Evolutionary conservation across 2,113 vertebrate genomes (phyloP), one percentile per base, ranked within the genome.

Genomic region (Atractosteus spatula): DNA sequence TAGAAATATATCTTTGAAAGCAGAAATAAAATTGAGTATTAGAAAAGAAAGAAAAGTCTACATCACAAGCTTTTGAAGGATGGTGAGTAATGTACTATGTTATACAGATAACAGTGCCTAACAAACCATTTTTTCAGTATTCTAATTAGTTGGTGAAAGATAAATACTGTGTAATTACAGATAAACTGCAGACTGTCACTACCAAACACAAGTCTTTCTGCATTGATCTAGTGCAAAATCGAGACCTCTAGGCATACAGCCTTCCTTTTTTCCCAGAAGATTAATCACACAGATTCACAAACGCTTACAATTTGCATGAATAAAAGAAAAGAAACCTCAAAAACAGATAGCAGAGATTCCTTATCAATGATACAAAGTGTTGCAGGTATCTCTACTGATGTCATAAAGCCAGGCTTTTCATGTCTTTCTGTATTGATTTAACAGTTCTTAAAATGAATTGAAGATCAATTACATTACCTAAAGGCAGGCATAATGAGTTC

Each of bases 401-500:
- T 87, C 84, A 79, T 85, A 89, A 86, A 86, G 42, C n/a, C 17
- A 73, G 81, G 85, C 90, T 90, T 91, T 90, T 91, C 88, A 86
- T 85, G 89, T 89, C 88, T 81, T 79, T 71, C 72, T 71, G 79
- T 88, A 90, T 91, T 79, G 89, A 91, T 91, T 92, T 87, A 88
- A 85, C 81, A 80, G 86, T 89, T 77, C 80, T 83, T 87, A 89
- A 86, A 91, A 92, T 89, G 88, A 92, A 91, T 89, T 88, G 87
- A 86, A 88, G 90, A 92, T 92, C 89, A 92, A 91, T 89, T 80
- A 87, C 86, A 88, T 90, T 88, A 90, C 89, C 86, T 85, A 82
- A 66, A 83, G 89, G 85, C 85, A 80, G 86, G 88, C 84, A 85
- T 88, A 91, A 92, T 89, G 85, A 91, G 90, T 79, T 76, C 81